A percentile compares a stretch with the other conserved stretches of the same genome.
Conservation (phyloP, 2,797 vertebrate species). For the Echiichthys vipera region DNA sequence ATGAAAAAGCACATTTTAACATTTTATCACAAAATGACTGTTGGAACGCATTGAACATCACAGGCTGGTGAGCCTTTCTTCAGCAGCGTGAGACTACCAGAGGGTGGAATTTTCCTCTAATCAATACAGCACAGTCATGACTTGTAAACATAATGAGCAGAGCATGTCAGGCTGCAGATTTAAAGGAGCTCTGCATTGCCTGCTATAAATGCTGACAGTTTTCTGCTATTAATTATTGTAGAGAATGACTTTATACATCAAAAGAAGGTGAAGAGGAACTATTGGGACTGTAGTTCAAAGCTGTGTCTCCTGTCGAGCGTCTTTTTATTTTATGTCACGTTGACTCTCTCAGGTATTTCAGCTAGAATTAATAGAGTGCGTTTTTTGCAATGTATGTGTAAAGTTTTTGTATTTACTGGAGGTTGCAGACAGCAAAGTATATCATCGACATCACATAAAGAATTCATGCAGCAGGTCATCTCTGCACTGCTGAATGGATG, state of each 20-base stretch:
- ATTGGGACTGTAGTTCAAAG: conserved; percentile 16
- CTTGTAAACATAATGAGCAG: conserved; percentile 58
- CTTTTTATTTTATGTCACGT: background rate
- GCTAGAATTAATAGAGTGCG: background rate
- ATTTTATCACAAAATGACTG: conserved; percentile 18
- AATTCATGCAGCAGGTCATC: conserved; percentile 20
- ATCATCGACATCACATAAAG: conserved; percentile 11
- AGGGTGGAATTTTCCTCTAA: conserved; percentile 50
- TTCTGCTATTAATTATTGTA: conserved; percentile 16
- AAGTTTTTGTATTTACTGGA: conserved; percentile 2
- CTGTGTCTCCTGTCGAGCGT: background rate
- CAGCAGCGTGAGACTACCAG: conserved; percentile 10
- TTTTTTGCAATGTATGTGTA: background rate
- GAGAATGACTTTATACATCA: conserved; percentile 28
- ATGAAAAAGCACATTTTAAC: conserved; percentile 28
- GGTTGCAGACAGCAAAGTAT: conserved; percentile 15
- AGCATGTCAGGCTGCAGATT: conserved; percentile 32
- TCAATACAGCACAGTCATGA: conserved; percentile 55
- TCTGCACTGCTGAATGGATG: conserved; percentile 30
- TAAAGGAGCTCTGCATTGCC: conserved; percentile 28
- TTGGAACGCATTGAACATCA: conserved; percentile 7
- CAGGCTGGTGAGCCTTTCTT: conserved; percentile 22
- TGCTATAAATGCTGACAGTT: conserved; percentile 17
- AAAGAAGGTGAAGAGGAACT: conserved; percentile 22
- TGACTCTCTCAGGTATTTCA: background rate